These are phyloP conservation scores for Aurelia sp. DNA, from an alignment of 30 jellyfish, hydroid and myxozoan genomes.

Conservation along the genomic window DNA sequence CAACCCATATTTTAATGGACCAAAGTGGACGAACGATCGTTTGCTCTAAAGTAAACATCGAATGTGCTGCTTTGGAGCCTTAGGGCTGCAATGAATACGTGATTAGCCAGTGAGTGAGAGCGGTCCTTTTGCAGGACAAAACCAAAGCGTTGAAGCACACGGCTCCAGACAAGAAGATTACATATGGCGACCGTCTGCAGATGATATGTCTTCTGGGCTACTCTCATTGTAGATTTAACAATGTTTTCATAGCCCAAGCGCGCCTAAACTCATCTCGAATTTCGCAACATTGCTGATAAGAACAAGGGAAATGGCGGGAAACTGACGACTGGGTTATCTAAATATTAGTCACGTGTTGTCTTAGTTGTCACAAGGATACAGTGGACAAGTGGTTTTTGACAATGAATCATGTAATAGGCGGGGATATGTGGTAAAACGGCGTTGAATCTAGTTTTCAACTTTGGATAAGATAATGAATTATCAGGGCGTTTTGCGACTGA, in stretches of 20 bases:
- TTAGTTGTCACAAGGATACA: background rate
- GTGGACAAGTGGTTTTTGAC: background rate
- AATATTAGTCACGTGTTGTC: slow-evolving; percentile 14
- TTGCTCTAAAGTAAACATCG: too few relatives aligned
- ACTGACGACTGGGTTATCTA: slow-evolving; percentile 1
- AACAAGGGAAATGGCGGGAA: slow-evolving; percentile 45
- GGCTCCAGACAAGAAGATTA: slow-evolving; percentile 58
- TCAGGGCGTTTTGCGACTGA: slow-evolving; percentile 32
- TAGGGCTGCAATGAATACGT: slow-evolving; percentile 2
- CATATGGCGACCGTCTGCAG: slow-evolving; percentile 66
- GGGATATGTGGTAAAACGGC: slow-evolving; percentile 45
- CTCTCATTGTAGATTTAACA: slow-evolving; percentile 23
- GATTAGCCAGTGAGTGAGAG: background rate
- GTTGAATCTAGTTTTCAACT: background rate
- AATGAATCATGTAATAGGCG: slow-evolving; percentile 29
- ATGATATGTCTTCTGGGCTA: background rate
- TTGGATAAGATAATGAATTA: slow-evolving; percentile 41
- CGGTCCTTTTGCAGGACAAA: slow-evolving; percentile 57
- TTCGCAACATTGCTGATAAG: slow-evolving; percentile 31
- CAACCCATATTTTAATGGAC: too few relatives aligned
- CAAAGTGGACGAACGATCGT: too few relatives aligned
- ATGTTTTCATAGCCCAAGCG: slow-evolving; percentile 12
- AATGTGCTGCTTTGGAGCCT: background rate
- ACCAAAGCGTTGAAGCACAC: slow-evolving; percentile 21
- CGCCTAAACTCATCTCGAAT: slow-evolving; percentile 33